Base-by-base conservation (phyloP, 1,140 invertebrate genomes). In the Cydia amplana region DNA sequence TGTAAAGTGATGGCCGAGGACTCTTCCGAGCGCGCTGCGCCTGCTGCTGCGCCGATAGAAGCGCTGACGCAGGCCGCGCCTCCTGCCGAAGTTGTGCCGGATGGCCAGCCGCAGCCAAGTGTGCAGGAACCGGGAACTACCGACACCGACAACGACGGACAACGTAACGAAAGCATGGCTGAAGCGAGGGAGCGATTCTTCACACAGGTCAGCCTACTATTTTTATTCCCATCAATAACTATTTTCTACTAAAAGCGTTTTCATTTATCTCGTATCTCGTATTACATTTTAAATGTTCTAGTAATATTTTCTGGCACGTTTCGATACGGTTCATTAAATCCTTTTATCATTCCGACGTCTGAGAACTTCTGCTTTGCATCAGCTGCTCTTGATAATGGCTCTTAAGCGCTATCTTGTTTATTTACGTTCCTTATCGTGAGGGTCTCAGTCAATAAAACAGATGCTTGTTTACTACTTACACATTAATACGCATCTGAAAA, bases 151-250 rank as follows among this genome's bases (percentile, higher is more conserved):
- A 78, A 78, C 55, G 86, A 88, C 73, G 78, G 76, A 49, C 79
- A 87, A 18, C 86, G 82, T 12, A 85, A 74, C 73, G 91, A 91
- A 75, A 89, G 84, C 76, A 90, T 87, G 79, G 86, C 91, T 18
- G 83, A 82, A 32, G 91, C 91, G 23, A 83, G 91, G 74, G 91
- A 91, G 80, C 84, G 90, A 75, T 93, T 93, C 80, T 93, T 93
- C 80, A 83, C 82, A 77, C 89, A 93, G 91, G 91, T 93, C 87
- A 74, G 63, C 25, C 36, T 63, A 63, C 74, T 40, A 28, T 46
- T 46, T 46, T 16, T 9, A 72, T 46, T 28, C 18, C 40, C 49
- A 51, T 67, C 36, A 16, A 10, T 16, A 70, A 9, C 23, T 65
- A 65, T 65, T 25, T 65, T 28, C 65, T 18, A 32, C 32, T 70